Evolutionary conservation across 2,888 invertebrate species (phyloP).

Genomic region (Boloria euphrosyne): DNA sequence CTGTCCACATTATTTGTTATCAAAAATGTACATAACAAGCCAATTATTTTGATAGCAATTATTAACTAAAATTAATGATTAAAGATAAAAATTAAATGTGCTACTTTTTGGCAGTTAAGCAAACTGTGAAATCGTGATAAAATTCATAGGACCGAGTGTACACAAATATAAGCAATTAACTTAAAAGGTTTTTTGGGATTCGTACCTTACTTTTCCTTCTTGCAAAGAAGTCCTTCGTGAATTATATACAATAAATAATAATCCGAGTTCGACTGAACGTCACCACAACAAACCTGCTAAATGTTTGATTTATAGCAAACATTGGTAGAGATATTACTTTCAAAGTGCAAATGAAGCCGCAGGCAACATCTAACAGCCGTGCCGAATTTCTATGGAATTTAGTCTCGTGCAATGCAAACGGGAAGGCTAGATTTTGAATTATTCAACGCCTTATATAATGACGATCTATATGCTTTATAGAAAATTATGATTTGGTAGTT

Average conservation of each 20-base stretch:
- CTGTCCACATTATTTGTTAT: constrained; percentile 2
- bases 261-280: not conserved
- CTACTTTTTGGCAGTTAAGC: too few species aligned
- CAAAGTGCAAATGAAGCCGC: constrained; percentile 19
- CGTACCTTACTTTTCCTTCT: too few species aligned
- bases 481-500: too few species aligned
- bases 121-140: too few species aligned
- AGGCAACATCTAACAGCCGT: constrained; percentile 13
- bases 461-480: not conserved
- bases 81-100: too few species aligned
- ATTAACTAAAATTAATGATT: too few species aligned
- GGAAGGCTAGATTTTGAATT: constrained; percentile 18
- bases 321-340: constrained; percentile 13
- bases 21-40: not conserved
- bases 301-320: constrained; percentile 12
- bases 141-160: too few species aligned
- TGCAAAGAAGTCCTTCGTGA: not conserved
- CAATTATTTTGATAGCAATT: too few species aligned
- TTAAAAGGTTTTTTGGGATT: too few species aligned
- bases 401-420: constrained; percentile 14
- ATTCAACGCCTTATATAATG: constrained; percentile 9
- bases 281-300: constrained; percentile 4
- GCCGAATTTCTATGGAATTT: constrained; percentile 18
- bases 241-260: not conserved
- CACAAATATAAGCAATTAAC: too few species aligned